phyloP scores from a whole-genome alignment of 2,113 vertebrate species.

The Opisthocomus hoazin region DNA sequence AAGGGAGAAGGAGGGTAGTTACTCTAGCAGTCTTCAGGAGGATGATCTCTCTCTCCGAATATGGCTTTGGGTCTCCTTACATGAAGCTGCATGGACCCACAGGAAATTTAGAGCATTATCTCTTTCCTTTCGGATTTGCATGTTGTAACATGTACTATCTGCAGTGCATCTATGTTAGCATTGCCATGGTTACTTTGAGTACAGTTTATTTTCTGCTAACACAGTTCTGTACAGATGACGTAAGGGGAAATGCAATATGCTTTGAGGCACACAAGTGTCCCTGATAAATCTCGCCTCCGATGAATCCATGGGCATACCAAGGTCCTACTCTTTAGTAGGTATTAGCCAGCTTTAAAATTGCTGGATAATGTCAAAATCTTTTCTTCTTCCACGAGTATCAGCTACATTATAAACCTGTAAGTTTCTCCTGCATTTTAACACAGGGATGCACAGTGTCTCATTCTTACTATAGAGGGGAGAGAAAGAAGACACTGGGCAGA shows the following conservation, averaged over 20 bases:
- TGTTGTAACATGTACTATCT: not conserved
- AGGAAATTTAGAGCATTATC: not conserved
- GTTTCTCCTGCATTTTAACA: not conserved
- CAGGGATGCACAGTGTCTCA: not conserved
- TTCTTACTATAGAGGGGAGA: not conserved
- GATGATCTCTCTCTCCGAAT: not conserved
- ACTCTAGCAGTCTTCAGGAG: not conserved
- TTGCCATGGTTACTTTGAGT: conserved; percentile 22
- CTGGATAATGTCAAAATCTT: not conserved
- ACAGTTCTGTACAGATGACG: not conserved
- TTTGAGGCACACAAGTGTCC: not conserved
- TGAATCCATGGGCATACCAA: not conserved
- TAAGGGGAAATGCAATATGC: not conserved
- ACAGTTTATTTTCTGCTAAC: not conserved
- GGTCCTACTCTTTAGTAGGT: not conserved
- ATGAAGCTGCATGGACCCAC: not conserved
- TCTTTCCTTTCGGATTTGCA: not conserved
- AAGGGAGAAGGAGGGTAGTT: not conserved
- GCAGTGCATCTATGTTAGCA: not conserved
- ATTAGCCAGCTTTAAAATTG: not conserved
- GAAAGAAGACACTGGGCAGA: not conserved
- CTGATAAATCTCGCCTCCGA: not conserved
- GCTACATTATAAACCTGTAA: not conserved
- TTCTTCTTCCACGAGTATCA: not conserved
- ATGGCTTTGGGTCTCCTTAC: not conserved